Evolutionary conservation across 2,113 vertebrate genomes (phyloP), one percentile per base, ranked within the genome.

Genomic region (Heterochromis multidens): DNA sequence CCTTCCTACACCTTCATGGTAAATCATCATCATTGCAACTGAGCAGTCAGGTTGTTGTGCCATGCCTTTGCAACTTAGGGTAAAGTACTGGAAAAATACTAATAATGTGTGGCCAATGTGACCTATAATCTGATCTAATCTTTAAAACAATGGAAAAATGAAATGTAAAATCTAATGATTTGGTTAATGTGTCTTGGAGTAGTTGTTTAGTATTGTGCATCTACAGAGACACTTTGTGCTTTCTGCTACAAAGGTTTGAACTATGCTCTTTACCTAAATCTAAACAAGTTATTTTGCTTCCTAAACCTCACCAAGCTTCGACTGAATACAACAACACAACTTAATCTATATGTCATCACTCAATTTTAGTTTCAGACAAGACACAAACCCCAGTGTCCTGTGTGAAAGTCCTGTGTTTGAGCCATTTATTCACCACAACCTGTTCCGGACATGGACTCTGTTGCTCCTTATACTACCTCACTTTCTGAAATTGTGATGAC

Each of bases 291-390:
- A 65, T 35, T 65, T 65, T 65, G 61, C 11, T 33, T 63, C 12
- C 2, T 37, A 63, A 35, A 0, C 37, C 3, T 63, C 6, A 63
- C 33, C 37, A 8, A 65, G 62, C 33, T 37, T 65, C 0, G 0
- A 8, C 62, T 65, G 0, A 10, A 65, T 35, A 65, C 33, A 65
- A 65, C 12, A 23, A 23, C 21, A 43, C 7, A 16, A 13, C 11
- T 12, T 43, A 43, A 43, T 43, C 16, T 65, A 3, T 40, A 40
- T 65, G 62, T 65, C 35, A 65, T 33, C 21, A 40, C 12, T 65
- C 62, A 65, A n/a, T 65, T 23, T 14, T 65, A 65, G 33, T 21
- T 14, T 65, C 33, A 40, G 33, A 62, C 17, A 19, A 6, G 29
- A 3, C 27, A 27, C 58, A 1, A 17, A 12, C 60, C 31, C 31